phyloP scores from a whole-genome alignment of 2,797 vertebrate species.

The Hyperoplus immaculatus region DNA sequence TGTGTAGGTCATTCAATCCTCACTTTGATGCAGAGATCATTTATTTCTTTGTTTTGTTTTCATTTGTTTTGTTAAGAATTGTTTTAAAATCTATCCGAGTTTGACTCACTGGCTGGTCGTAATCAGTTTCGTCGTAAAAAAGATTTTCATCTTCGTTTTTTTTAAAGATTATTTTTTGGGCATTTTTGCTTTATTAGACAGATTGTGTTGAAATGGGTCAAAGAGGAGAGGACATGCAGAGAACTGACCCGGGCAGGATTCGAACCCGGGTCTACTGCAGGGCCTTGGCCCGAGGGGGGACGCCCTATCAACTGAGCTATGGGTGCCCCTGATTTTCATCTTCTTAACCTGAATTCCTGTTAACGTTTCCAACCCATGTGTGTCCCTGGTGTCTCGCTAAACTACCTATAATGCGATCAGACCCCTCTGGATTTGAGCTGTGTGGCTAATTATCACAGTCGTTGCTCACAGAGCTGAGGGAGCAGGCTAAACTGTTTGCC shows the following conservation, averaged over 20 bases:
- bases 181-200: too few relatives aligned
- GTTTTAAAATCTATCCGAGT: background rate
- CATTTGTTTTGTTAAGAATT: constrained; percentile 1
- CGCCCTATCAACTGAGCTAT: too few relatives aligned
- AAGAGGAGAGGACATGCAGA: too few relatives aligned
- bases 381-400: constrained; percentile 29
- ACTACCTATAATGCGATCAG: constrained; percentile 23
- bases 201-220: too few relatives aligned
- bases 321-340: too few relatives aligned
- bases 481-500: constrained; percentile 76
- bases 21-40: constrained; percentile 36
- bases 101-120: constrained; percentile 21
- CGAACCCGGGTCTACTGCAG: too few relatives aligned
- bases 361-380: background rate
- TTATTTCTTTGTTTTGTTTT: constrained; percentile 7
- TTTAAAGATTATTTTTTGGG: too few relatives aligned
- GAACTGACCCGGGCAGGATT: too few relatives aligned
- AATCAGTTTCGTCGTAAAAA: too few relatives aligned
- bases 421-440: constrained; percentile 42
- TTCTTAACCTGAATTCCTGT: too few relatives aligned
- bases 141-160: too few relatives aligned
- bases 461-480: constrained; percentile 59
- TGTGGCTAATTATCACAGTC: constrained; percentile 66
- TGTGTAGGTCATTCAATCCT: constrained; percentile 28
- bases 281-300: too few relatives aligned